These are phyloP conservation scores for Solen grandis DNA, from an alignment of 1,140 invertebrate genomes.

Conservation along the genomic window DNA sequence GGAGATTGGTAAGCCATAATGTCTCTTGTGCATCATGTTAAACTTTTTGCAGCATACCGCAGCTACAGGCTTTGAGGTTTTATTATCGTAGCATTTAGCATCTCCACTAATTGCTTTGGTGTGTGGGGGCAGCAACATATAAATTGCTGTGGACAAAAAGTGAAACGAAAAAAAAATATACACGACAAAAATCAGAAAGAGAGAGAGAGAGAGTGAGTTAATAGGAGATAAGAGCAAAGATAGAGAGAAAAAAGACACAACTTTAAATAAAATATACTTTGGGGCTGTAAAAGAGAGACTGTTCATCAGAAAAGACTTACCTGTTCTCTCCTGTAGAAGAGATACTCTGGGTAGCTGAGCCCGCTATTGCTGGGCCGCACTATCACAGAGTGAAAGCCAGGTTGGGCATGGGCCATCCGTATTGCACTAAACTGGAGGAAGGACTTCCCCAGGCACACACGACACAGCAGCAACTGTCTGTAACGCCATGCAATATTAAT, in stretches of 20 bases:
- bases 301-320: conserved; percentile 79
- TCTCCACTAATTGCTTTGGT: background rate
- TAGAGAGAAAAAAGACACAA: background rate
- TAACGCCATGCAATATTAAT: no score
- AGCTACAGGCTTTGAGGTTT: no score
- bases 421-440: conserved; percentile 97
- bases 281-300: background rate
- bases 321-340: conserved; percentile 97
- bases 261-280: no score
- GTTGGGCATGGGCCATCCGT: conserved; percentile 99
- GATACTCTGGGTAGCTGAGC: conserved; percentile 96
- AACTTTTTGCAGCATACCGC: no score
- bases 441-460: conserved; percentile 96
- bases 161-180: no score
- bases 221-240: no score
- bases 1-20: no score
- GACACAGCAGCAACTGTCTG: conserved; percentile 95
- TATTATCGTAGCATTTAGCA: no score
- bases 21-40: no score
- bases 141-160: no score
- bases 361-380: conserved; percentile 95
- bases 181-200: background rate
- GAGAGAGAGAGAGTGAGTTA: background rate
- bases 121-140: no score
- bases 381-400: conserved; percentile 96